Conservation (phyloP, 2,888 invertebrate genomes). For the Lithophane ornitopus region DNA sequence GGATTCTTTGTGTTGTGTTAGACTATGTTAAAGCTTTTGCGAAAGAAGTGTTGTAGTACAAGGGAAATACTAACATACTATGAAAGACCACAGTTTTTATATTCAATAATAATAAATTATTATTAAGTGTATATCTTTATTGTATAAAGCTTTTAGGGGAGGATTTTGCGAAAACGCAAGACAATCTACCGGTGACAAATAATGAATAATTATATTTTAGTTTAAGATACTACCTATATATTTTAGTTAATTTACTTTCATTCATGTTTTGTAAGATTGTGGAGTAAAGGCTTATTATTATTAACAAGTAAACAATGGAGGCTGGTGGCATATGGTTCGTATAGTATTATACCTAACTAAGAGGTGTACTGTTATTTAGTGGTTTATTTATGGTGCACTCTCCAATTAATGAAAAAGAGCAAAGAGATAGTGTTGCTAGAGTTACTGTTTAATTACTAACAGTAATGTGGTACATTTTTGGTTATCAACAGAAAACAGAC, state of each 20-base stretch:
- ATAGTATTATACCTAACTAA: no score
- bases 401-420: not conserved
- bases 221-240: no score
- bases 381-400: not conserved
- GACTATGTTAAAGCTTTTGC: slow-evolving; percentile 15
- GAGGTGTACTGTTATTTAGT: no score
- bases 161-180: no score
- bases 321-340: not conserved
- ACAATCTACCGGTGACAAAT: no score
- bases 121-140: not conserved
- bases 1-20: slow-evolving; percentile 33
- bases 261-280: no score
- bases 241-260: no score
- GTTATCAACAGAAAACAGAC: not conserved
- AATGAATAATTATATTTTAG: no score
- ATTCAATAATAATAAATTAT: not conserved
- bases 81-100: not conserved
- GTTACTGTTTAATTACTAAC: not conserved
- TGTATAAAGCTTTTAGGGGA: no score
- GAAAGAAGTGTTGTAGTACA: not conserved
- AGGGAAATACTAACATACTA: not conserved
- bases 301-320: not conserved
- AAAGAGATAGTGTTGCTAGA: not conserved
- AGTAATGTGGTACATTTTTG: not conserved
- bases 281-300: no score